Conservation (phyloP, 2,888 invertebrate genomes). For the Yponomeuta cagnagella region DNA sequence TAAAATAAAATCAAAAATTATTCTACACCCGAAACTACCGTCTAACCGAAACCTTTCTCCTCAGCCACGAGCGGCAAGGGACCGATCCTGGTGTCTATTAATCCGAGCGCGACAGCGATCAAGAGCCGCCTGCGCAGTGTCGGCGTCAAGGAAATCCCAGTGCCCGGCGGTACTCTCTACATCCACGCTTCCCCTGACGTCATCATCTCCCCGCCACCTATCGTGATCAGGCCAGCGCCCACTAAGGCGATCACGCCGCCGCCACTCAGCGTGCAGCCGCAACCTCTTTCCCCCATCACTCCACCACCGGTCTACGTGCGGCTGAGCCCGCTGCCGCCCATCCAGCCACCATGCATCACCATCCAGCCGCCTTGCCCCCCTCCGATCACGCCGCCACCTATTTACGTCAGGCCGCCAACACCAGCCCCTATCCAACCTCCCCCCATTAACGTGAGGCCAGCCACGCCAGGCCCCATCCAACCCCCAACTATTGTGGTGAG, state of each 20-base stretch:
- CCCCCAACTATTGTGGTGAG: constrained; percentile 1
- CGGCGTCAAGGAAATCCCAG: constrained; percentile 45
- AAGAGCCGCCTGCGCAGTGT: constrained; percentile 32
- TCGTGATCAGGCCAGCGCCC: constrained; percentile 42
- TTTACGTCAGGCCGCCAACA: constrained; percentile 27
- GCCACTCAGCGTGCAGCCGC: constrained; percentile 36
- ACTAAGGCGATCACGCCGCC: constrained; percentile 40
- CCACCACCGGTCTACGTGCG: constrained; percentile 39
- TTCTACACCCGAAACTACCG: no score
- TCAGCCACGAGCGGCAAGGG: constrained; percentile 49
- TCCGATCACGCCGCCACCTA: constrained; percentile 37
- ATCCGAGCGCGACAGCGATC: constrained; percentile 29
- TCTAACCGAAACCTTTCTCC: constrained; percentile 20
- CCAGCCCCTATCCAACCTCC: constrained; percentile 12
- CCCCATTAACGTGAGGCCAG: not conserved
- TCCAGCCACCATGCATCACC: constrained; percentile 36
- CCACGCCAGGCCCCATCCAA: not conserved
- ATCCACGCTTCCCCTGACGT: constrained; percentile 45
- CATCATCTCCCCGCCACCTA: constrained; percentile 52
- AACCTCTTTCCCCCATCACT: constrained; percentile 31
- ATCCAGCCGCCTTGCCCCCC: constrained; percentile 38
- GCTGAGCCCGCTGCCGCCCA: constrained; percentile 33
- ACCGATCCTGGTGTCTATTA: constrained; percentile 30
- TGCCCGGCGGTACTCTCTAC: constrained; percentile 51
- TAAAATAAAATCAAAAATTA: no score